These are phyloP conservation scores for Toxostoma redivivum DNA, from an alignment of 2,113 vertebrate genomes.

Conservation along the genomic window DNA sequence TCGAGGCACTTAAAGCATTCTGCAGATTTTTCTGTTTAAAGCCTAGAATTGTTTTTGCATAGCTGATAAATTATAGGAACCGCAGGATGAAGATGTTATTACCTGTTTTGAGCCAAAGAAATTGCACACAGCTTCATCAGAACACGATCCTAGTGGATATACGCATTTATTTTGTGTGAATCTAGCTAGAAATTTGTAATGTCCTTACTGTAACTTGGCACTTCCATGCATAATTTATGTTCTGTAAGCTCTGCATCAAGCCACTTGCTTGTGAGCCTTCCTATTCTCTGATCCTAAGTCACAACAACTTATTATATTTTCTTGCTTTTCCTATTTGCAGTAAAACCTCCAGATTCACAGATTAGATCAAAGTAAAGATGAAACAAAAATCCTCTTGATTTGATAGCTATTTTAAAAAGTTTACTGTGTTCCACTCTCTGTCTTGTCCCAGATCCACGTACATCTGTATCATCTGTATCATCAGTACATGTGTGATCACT, in stretches of 20 bases:
- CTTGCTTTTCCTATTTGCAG: not conserved
- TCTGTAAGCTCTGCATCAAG: not conserved
- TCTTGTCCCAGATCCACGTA: not conserved
- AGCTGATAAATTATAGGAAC: not conserved
- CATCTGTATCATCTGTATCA: not conserved
- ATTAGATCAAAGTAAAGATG: not conserved
- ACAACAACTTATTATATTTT: not conserved
- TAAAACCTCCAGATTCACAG: not conserved
- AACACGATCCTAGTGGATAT: not conserved
- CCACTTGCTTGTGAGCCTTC: not conserved
- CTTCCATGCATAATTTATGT: constrained; percentile 16
- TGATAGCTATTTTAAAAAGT: not conserved
- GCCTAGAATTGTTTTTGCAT: not conserved
- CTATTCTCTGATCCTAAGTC: not conserved
- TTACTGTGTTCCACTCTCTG: not conserved
- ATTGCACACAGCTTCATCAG: not conserved
- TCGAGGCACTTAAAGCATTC: not conserved
- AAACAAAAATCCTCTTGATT: not conserved
- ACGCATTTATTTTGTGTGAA: not conserved
- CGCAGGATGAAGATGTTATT: not conserved
- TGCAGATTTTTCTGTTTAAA: not conserved
- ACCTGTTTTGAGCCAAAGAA: not conserved
- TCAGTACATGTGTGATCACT: not conserved
- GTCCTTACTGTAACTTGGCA: not conserved
- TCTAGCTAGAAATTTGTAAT: not conserved